Evolutionary conservation across 1,140 invertebrate species (phyloP), one percentile per base, ranked within the genome.

Genomic region (Berghia stephanieae): DNA sequence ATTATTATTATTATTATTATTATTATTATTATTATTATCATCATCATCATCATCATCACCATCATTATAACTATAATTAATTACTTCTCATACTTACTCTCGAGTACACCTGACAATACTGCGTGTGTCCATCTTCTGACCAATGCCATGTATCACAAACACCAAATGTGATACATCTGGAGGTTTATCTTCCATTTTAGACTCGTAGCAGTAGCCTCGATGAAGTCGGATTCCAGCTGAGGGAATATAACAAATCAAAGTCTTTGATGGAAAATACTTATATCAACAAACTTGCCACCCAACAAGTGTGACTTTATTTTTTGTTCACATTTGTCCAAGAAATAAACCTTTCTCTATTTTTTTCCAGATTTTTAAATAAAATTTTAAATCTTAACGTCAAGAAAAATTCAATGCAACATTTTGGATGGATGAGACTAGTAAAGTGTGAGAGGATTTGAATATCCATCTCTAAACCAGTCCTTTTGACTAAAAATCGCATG

Each of bases 61-160:
- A n/a, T n/a, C n/a, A n/a, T n/a, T 4, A n/a, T 72, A 31, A 24
- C 21, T 49, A 21, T 34, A 49, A 72, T 49, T 18, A 2, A 44
- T 10, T 16, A 71, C 67, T 52, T 3, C 72, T 36, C 24, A 75
- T 75, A 91, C 91, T 88, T 90, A 93, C 93, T 92, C 91, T 63
- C 92, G 91, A 78, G 93, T 93, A 81, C 94, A 93, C 77, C 92
- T 91, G 75, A 94, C 92, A 80, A 94, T 94, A 85, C 92, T 91
- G 43, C 92, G 92, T 42, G 92, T 92, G 83, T 94, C 93, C 90
- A 93, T 93, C 87, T 94, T 94, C 86, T 94, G 93, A 38, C 93
- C 93, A 78, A 94, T 94, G 78, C 94, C 94, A 88, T 94, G 94
- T 75, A 94, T 92, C 43, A 94, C 93, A 90, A 94, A 94, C 18